Conservation (phyloP, 2,797 vertebrate genomes). For the Anisognathus igniventris region DNA sequence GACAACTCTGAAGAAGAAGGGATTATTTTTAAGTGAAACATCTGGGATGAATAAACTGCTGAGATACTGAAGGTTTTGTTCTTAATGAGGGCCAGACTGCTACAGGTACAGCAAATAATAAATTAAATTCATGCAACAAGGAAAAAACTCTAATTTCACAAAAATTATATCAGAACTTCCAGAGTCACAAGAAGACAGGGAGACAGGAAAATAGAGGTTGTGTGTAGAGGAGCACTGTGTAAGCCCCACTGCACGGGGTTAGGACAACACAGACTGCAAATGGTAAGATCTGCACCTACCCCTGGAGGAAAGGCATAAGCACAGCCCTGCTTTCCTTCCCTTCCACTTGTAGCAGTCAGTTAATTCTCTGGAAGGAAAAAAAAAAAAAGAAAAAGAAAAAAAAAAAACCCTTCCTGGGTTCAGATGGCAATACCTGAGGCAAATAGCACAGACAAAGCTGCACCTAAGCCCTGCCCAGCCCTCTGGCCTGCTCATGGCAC, state of each 20-base stretch:
- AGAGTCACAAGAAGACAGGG: not conserved
- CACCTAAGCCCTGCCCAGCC: not conserved
- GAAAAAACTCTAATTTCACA: not conserved
- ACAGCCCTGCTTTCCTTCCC: not conserved
- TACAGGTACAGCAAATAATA: not conserved
- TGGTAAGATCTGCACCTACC: rapidly evolving
- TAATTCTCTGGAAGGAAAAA: not conserved
- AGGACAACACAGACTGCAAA: not conserved
- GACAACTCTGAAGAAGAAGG: not conserved
- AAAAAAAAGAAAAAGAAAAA: not conserved
- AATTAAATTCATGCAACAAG: not conserved
- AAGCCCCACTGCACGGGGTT: not conserved
- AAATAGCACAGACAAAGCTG: not conserved
- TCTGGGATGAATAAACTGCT: not conserved
- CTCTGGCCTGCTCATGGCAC: not conserved
- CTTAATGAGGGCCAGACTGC: not conserved
- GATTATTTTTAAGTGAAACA: not conserved
- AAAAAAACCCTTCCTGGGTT: not conserved
- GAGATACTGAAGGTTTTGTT: not conserved
- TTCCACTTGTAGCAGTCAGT: not conserved
- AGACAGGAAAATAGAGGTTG: not conserved
- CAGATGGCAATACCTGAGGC: not conserved
- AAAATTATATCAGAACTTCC: not conserved
- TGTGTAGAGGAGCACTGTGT: rapidly evolving
- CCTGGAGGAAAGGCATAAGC: not conserved